These are phyloP conservation scores for Lagorchestes hirsutus DNA, from an alignment of 2,797 vertebrate genomes.

Conservation along the genomic window DNA sequence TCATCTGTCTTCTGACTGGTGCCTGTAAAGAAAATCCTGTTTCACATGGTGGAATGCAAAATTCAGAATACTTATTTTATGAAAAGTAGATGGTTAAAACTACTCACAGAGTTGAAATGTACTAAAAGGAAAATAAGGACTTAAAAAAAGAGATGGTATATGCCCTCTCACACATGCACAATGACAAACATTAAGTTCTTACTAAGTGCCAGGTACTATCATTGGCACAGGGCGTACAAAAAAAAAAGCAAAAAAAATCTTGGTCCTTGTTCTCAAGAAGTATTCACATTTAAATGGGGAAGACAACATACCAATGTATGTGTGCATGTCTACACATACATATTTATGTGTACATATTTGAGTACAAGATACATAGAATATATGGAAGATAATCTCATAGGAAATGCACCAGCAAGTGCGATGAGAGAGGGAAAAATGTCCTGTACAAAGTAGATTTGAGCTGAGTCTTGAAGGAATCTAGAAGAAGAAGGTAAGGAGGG, in stretches of 20 bases:
- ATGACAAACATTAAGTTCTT: background rate
- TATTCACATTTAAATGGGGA: background rate
- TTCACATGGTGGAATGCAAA: slow-evolving; percentile 55
- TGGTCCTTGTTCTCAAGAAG: background rate
- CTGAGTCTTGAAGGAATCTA: background rate
- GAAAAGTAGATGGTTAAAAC: slow-evolving; percentile 18
- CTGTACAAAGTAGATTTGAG: background rate
- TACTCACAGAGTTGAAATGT: slow-evolving; percentile 38
- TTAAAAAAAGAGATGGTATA: background rate
- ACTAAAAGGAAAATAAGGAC: slow-evolving; percentile 33
- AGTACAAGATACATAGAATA: background rate
- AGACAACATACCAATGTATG: background rate
- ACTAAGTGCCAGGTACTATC: background rate
- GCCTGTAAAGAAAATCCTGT: slow-evolving; percentile 86
- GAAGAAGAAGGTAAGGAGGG: background rate
- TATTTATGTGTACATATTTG: background rate
- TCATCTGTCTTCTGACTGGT: slow-evolving; percentile 95
- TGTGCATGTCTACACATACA: background rate
- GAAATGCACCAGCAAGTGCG: background rate
- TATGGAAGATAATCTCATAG: background rate
- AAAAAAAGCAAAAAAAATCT: background rate
- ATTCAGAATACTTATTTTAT: slow-evolving; percentile 27
- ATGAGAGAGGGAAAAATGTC: background rate
- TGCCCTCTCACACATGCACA: background rate
- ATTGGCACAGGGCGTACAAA: background rate